Evolutionary conservation across 2,888 invertebrate genomes (phyloP).

Genomic region (Tuberolachnus salignus): DNA sequence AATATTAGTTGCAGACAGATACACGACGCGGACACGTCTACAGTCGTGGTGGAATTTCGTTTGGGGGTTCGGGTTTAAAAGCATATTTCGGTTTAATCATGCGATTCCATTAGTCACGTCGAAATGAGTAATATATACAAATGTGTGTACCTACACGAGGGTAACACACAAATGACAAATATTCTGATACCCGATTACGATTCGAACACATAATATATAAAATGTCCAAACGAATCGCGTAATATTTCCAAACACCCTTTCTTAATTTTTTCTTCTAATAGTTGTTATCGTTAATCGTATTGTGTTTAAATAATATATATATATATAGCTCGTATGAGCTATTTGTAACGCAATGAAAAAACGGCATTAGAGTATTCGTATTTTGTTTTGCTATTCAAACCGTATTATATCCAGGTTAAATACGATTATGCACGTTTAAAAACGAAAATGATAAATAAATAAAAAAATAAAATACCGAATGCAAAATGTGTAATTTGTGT

Average conservation of each 20-base stretch:
- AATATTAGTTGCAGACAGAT: background rate
- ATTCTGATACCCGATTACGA: too few relatives aligned
- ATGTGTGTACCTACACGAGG: too few relatives aligned
- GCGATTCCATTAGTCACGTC: conserved; percentile 2
- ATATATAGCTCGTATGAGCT: background rate
- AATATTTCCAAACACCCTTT: too few relatives aligned
- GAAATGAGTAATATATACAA: too few relatives aligned
- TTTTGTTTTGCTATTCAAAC: background rate
- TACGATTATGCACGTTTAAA: background rate
- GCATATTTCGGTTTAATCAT: background rate
- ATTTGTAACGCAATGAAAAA: background rate
- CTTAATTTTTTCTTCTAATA: background rate
- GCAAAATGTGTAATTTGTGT: conserved; percentile 10
- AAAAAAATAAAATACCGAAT: background rate
- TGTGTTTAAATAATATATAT: too few relatives aligned
- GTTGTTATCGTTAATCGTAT: background rate
- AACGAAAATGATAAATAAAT: conserved; percentile 4
- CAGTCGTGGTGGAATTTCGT: background rate
- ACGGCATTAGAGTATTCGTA: background rate
- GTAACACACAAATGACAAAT: too few relatives aligned
- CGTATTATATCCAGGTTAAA: background rate
- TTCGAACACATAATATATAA: too few relatives aligned
- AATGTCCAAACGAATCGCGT: too few relatives aligned
- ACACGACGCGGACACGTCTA: background rate
- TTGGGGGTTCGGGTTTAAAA: conserved; percentile 8